These are phyloP conservation scores for Cyanocitta stelleri DNA, from an alignment of 2,113 vertebrate species.

Conservation along the genomic window DNA sequence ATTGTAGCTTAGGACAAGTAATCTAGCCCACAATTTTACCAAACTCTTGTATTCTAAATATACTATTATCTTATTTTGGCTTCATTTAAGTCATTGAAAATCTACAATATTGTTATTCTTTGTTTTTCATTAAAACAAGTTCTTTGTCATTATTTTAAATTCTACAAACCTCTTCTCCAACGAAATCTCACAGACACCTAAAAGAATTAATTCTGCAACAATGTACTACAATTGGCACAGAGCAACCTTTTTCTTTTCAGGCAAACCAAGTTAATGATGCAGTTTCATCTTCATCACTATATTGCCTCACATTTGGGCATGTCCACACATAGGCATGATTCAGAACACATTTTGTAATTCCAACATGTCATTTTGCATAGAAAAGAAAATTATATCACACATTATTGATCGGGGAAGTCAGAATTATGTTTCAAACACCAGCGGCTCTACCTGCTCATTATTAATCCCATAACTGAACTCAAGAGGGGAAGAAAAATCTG, in stretches of 20 bases:
- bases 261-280: not conserved
- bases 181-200: not conserved
- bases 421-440: not conserved
- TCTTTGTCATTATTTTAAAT: not conserved
- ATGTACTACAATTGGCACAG: not conserved
- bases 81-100: not conserved
- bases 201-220: not conserved
- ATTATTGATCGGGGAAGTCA: not conserved
- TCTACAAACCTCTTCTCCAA: not conserved
- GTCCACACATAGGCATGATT: not conserved
- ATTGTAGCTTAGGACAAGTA: not conserved
- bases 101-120: not conserved
- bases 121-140: not conserved
- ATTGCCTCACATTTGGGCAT: not conserved
- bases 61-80: not conserved
- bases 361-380: not conserved
- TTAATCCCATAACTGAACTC: not conserved
- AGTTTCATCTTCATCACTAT: not conserved
- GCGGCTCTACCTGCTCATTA: not conserved
- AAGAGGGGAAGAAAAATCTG: not conserved
- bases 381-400: not conserved
- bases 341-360: conserved; percentile 6
- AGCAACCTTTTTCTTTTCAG: not conserved
- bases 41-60: not conserved
- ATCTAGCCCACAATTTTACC: not conserved